phyloP scores from a whole-genome alignment of 2,888 invertebrate genomes.

The Phaonia tiefii region DNA sequence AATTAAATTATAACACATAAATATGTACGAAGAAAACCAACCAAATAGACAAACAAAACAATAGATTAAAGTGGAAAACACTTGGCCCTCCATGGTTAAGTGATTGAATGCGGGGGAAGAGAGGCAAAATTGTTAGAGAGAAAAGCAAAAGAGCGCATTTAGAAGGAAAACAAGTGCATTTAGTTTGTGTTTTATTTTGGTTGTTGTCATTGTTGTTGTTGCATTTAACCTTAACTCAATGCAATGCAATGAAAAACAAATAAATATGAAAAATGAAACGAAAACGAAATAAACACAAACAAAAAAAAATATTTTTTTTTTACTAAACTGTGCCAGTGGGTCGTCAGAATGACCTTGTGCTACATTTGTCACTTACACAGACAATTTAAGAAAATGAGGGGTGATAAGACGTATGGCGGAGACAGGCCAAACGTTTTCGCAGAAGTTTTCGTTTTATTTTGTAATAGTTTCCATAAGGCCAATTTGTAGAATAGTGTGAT shows the following conservation, averaged over 20 bases:
- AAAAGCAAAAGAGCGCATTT: background rate
- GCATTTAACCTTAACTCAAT: constrained; percentile 64
- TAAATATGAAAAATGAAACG: constrained; percentile 30
- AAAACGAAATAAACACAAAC: constrained; percentile 36
- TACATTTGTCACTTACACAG: constrained; percentile 71
- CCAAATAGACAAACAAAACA: constrained; percentile 18
- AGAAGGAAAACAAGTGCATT: constrained; percentile 2
- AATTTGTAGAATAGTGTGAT: constrained; percentile 73
- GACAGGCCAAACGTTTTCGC: background rate
- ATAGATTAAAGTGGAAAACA: constrained; percentile 17
- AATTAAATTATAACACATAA: constrained; percentile 64
- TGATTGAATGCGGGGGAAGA: too few species aligned
- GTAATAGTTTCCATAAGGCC: constrained; percentile 67
- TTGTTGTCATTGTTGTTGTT: constrained; percentile 39
- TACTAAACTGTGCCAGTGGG: constrained; percentile 76
- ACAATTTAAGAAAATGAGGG: too few species aligned
- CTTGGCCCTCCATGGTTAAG: too few species aligned
- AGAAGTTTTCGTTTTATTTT: constrained; percentile 37
- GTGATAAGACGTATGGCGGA: background rate
- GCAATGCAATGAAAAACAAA: constrained; percentile 48
- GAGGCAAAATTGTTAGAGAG: background rate
- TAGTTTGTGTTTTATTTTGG: background rate
- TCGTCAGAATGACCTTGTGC: constrained; percentile 79
- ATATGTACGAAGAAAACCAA: background rate
- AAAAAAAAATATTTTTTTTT: constrained; percentile 41